Conservation (phyloP, 2,113 vertebrate genomes). For the Struthidea cinerea region DNA sequence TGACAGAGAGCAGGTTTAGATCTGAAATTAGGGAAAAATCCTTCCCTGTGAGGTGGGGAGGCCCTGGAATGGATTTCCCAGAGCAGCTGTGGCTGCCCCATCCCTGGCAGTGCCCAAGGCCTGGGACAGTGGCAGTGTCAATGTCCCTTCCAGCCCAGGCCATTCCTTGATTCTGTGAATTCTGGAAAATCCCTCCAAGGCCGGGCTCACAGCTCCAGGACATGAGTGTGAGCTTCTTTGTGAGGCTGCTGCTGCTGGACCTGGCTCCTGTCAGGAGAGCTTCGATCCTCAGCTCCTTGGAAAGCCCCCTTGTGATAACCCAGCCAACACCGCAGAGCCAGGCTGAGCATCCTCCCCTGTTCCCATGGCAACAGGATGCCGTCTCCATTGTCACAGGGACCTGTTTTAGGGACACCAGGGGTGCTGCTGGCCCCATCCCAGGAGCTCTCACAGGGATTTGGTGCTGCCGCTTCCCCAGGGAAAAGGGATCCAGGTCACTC, state of each 20-base stretch:
- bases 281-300: neutral
- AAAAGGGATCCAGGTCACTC: neutral
- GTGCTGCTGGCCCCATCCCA: neutral
- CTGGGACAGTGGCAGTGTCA: neutral
- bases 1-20: neutral
- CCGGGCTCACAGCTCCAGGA: fast-evolving
- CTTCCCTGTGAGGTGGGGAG: neutral
- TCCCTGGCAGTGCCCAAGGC: neutral
- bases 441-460: neutral
- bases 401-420: neutral
- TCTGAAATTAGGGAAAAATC: neutral
- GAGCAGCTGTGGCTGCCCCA: neutral
- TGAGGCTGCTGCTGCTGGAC: neutral
- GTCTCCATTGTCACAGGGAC: slow-evolving; percentile 14
- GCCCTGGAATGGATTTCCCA: neutral
- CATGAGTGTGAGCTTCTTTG: fast-evolving
- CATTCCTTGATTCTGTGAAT: neutral
- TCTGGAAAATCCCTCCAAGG: neutral
- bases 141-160: fast-evolving
- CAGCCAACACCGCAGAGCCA: neutral
- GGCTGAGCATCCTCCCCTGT: slow-evolving; percentile 42
- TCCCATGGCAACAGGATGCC: slow-evolving; percentile 66
- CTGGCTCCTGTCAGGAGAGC: neutral
- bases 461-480: neutral
- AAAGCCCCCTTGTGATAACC: neutral